A percentile compares a stretch with the other conserved stretches of the same genome.
phyloP scores from a whole-genome alignment of 2,797 vertebrate species.

The Lerista edwardsae region DNA sequence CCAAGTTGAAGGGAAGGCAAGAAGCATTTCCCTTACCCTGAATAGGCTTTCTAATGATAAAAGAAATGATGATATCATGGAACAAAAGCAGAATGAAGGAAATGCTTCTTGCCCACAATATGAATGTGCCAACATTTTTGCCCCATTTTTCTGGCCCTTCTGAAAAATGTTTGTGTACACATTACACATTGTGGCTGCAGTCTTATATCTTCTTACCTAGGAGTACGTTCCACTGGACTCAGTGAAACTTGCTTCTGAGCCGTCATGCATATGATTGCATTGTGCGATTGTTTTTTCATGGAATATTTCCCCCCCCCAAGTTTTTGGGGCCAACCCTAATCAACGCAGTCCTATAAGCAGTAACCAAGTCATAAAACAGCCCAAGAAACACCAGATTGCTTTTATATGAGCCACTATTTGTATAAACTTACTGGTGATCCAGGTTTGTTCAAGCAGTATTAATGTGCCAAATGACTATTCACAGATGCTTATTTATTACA shows the following conservation, averaged over 20 bases:
- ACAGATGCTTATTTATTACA: conserved; percentile 2
- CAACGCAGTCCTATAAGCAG: conserved; percentile 6
- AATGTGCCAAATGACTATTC: conserved; percentile 8
- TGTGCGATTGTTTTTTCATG: neutral
- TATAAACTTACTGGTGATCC: neutral
- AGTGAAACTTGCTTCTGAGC: too few relatives aligned
- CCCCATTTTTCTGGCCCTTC: neutral
- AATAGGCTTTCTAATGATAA: neutral
- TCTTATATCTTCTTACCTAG: too few relatives aligned
- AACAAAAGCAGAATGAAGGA: neutral
- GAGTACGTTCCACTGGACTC: too few relatives aligned
- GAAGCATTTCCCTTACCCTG: neutral
- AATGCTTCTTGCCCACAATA: neutral
- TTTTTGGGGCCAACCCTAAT: neutral
- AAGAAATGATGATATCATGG: neutral
- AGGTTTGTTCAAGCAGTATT: neutral
- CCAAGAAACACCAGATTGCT: conserved; percentile 3
- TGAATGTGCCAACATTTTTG: neutral
- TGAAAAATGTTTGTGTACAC: neutral
- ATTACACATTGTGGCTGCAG: neutral
- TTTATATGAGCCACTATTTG: neutral
- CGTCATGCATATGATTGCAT: too few relatives aligned
- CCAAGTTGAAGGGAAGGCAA: neutral
- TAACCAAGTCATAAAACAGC: neutral
- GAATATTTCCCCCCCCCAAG: neutral